Evolutionary conservation across 1,140 invertebrate species (phyloP), one percentile per base, ranked within the genome.

Genomic region (Amyelois transitella): DNA sequence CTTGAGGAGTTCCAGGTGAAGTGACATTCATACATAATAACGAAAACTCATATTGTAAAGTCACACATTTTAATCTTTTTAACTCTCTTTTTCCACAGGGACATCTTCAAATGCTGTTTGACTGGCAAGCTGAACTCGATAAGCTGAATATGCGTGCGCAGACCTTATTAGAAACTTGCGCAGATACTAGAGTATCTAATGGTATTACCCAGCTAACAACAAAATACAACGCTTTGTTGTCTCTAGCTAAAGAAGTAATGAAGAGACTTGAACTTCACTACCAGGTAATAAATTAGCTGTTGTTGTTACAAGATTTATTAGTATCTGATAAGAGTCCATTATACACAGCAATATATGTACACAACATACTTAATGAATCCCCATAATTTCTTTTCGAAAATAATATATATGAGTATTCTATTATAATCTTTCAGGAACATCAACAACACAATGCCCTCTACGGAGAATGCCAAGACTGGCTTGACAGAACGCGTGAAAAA

Each of bases 41-140:
- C 58, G n/a, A 28, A 54, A 51, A 22, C 25, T 24, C 32, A 44
- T 63, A 22, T 47, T 45, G n/a, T n/a, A n/a, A n/a, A n/a, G n/a
- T n/a, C n/a, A n/a, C n/a, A n/a, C 3, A 43, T 38, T 43, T 43
- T 54, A 48, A 21, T 49, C 24, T 45, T 21, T 12, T 18, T 61
- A 43, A 24, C 48, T 63, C 52, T 58, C 19, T 48, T 64, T 61
- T 38, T n/a, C n/a, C n/a, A 2, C 64, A 91, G 90, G 91, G 92
- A 22, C 94, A 98, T 73, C 90, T 98, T 50, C 96, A 98, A 89
- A 95, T 93, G 1, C 90, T 99, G 12, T 96, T 97, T 72, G 96
- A 97, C 65, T 98, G 97, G 96, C 97, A 98, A 88, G 93, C 94
- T 45, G 95, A 97, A 67, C 88, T 99, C 22, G 97, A 98, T 80